Evolutionary conservation across 2,888 invertebrate species (phyloP).

Genomic region (Leptinotarsa rubiginosa): DNA sequence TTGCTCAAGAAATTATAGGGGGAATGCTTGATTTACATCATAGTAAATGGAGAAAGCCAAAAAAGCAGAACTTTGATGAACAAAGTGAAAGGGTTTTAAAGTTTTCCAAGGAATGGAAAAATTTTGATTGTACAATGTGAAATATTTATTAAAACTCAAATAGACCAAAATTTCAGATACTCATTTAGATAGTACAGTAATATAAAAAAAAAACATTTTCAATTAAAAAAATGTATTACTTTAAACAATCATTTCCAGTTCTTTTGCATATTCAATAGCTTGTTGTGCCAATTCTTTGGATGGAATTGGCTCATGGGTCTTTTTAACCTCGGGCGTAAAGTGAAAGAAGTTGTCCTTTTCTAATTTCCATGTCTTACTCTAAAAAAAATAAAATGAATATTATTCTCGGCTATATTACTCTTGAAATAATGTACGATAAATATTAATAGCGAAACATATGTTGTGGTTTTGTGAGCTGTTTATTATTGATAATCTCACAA

Average conservation of each 20-base stretch:
- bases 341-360: conserved; percentile 83
- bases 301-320: conserved; percentile 83
- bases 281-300: conserved; percentile 92
- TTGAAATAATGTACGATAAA: no score
- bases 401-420: neutral
- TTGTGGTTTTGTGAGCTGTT: no score
- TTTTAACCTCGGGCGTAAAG: conserved; percentile 83
- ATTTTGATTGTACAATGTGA: conserved; percentile 70
- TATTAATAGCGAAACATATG: no score
- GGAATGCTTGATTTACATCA: conserved; percentile 94
- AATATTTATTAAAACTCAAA: neutral
- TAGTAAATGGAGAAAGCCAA: conserved; percentile 86
- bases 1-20: conserved; percentile 95
- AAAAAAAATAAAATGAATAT: conserved; percentile 40
- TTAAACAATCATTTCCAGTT: conserved; percentile 99
- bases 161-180: neutral
- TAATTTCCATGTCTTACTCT: conserved; percentile 85
- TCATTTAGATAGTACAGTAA: neutral
- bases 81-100: conserved; percentile 81
- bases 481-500: no score
- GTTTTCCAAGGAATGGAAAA: conserved; percentile 79
- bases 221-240: neutral
- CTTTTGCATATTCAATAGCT: conserved; percentile 95
- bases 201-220: neutral
- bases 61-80: conserved; percentile 78